These are phyloP conservation scores for Eupristina koningsbergeri DNA, from an alignment of 1,140 invertebrate genomes.

Conservation along the genomic window DNA sequence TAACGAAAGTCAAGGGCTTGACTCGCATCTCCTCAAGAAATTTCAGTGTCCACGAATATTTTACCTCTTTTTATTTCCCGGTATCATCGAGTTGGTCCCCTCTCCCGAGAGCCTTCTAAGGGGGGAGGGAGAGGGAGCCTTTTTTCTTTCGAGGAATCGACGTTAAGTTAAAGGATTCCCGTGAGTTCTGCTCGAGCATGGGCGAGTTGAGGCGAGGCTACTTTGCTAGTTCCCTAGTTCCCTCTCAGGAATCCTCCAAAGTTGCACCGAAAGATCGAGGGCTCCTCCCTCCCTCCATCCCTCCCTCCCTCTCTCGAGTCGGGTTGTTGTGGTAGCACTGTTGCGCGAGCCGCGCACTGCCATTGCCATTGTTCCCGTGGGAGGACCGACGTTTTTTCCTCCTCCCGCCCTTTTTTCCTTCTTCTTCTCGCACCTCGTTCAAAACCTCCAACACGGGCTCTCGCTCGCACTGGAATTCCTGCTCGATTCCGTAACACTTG, in stretches of 20 bases:
- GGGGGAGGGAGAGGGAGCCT: not conserved
- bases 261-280: slow-evolving; percentile 7
- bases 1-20: not conserved
- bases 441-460: not conserved
- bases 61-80: not conserved
- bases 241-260: slow-evolving; percentile 21
- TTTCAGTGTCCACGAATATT: not conserved
- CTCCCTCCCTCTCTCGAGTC: slow-evolving; percentile 19
- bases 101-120: not conserved
- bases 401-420: not conserved
- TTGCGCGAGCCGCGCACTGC: not conserved
- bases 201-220: slow-evolving; percentile 4
- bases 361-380: slow-evolving; percentile 46
- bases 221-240: not conserved
- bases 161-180: slow-evolving; percentile 23
- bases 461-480: slow-evolving; percentile 22
- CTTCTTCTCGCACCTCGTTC: slow-evolving; percentile 12
- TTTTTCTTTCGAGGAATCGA: slow-evolving; percentile 22
- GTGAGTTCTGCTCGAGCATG: slow-evolving; percentile 38
- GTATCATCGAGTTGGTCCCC: not conserved
- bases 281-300: not conserved
- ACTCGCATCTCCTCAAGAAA: not conserved
- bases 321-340: slow-evolving; percentile 8
- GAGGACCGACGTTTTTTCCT: slow-evolving; percentile 42
- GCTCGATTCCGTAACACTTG: not conserved